A percentile compares a stretch with the other conserved stretches of the same genome.
phyloP scores from a whole-genome alignment of 2,113 vertebrate species.

The Hyla sarda region DNA sequence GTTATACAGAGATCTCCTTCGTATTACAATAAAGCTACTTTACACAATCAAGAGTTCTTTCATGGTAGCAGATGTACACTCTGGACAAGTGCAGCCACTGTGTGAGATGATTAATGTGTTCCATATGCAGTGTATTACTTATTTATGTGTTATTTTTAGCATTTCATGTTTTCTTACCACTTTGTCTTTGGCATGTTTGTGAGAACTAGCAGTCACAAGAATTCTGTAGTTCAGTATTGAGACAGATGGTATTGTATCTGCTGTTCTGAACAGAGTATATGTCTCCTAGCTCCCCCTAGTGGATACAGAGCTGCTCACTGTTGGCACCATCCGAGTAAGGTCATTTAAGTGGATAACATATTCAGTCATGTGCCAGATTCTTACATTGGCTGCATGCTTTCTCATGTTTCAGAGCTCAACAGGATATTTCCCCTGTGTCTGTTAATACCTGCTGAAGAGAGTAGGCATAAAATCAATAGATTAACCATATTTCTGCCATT shows the following conservation, averaged over 20 bases:
- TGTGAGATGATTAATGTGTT: slow-evolving; percentile 32
- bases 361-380: slow-evolving; percentile 53
- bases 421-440: slow-evolving; percentile 39
- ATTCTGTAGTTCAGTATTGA: neutral
- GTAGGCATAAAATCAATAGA: slow-evolving; percentile 42
- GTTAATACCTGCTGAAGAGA: slow-evolving; percentile 19
- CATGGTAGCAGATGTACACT: slow-evolving; percentile 19
- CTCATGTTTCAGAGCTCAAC: slow-evolving; percentile 35
- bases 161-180: slow-evolving; percentile 32
- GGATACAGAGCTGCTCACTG: slow-evolving; percentile 3
- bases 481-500: slow-evolving; percentile 23
- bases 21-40: neutral
- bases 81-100: slow-evolving; percentile 9
- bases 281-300: slow-evolving; percentile 56
- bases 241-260: slow-evolving; percentile 52
- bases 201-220: slow-evolving; percentile 26
- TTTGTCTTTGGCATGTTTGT: slow-evolving; percentile 42
- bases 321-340: slow-evolving; percentile 37
- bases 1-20: neutral
- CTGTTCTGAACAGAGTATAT: neutral
- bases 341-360: slow-evolving; percentile 52
- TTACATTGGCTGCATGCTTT: slow-evolving; percentile 10
- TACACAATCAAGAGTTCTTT: neutral
- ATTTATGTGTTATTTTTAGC: slow-evolving; percentile 41
- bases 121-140: slow-evolving; percentile 36